Conservation (phyloP, 2,797 vertebrate species). For the Amblyopsis hoosieri region DNA sequence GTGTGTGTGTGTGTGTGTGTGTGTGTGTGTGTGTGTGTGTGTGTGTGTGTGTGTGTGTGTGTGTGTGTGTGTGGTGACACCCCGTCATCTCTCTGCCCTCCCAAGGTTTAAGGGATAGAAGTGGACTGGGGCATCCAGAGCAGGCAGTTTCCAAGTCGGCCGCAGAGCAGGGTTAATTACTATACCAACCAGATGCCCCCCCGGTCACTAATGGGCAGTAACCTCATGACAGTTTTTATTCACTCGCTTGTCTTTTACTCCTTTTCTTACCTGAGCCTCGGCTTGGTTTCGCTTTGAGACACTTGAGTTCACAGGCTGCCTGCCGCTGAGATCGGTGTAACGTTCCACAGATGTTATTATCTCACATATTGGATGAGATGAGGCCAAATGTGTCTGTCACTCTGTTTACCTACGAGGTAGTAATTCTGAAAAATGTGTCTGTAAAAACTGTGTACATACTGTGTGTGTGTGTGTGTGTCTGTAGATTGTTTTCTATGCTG, state of each 20-base stretch:
- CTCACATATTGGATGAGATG: conserved; percentile 43
- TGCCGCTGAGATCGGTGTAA: conserved; percentile 51
- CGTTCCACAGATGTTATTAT: conserved; percentile 69
- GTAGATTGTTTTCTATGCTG: no score
- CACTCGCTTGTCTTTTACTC: conserved; percentile 53
- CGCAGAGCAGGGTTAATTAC: conserved; percentile 71
- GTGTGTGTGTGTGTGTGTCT: no score
- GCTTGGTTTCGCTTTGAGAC: conserved; percentile 47
- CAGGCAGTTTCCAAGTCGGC: conserved; percentile 55
- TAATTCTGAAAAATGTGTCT: conserved; percentile 20
- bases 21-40: no score
- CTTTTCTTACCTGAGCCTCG: conserved; percentile 52
- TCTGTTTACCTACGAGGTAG: conserved; percentile 42
- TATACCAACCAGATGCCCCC: conserved; percentile 51
- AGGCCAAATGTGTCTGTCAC: conserved; percentile 51
- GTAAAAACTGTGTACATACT: no score
- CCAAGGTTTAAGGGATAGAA: conserved; percentile 51
- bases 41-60: neutral
- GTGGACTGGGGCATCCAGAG: conserved; percentile 49
- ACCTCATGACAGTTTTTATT: conserved; percentile 47
- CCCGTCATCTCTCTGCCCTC: conserved; percentile 54
- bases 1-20: no score
- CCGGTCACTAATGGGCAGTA: conserved; percentile 49
- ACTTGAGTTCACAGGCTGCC: conserved; percentile 25
- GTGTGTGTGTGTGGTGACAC: conserved; percentile 31